phyloP scores from a whole-genome alignment of 1,140 invertebrate species.

The Thaumetopoea pityocampa region DNA sequence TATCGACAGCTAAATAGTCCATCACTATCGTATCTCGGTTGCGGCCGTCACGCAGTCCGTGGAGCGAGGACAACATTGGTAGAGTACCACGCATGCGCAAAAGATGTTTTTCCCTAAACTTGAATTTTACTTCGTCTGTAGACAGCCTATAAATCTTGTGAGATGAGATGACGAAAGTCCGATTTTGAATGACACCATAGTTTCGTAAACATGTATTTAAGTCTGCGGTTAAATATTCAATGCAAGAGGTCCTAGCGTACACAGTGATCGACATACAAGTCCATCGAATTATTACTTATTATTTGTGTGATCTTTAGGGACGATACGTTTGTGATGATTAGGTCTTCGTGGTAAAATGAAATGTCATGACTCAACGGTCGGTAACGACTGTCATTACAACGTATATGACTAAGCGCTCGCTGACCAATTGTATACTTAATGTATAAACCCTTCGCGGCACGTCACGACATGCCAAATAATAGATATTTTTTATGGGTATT shows the following conservation, averaged over 20 bases:
- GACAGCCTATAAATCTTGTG: constrained; percentile 44
- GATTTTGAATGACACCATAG: constrained; percentile 16
- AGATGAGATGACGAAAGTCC: constrained; percentile 8
- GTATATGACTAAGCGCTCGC: no score
- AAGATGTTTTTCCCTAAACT: constrained; percentile 61
- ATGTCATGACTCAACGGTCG: no score
- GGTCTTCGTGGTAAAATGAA: no score
- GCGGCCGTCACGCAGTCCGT: constrained; percentile 30
- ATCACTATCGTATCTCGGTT: constrained; percentile 25
- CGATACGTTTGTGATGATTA: no score
- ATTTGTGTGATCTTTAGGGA: no score
- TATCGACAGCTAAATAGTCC: constrained; percentile 25
- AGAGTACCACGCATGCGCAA: constrained; percentile 45
- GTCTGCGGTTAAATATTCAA: background rate
- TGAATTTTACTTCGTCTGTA: constrained; percentile 47
- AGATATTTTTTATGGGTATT: no score
- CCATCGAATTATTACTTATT: background rate
- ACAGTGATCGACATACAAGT: background rate
- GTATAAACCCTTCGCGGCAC: no score
- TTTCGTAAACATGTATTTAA: constrained; percentile 20
- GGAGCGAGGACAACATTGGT: constrained; percentile 40
- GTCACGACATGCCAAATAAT: no score
- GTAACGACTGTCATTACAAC: no score
- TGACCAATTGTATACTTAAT: no score
- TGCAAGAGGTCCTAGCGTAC: background rate